phyloP scores from a whole-genome alignment of 2,113 vertebrate species.

The Ammodytes dubius region DNA sequence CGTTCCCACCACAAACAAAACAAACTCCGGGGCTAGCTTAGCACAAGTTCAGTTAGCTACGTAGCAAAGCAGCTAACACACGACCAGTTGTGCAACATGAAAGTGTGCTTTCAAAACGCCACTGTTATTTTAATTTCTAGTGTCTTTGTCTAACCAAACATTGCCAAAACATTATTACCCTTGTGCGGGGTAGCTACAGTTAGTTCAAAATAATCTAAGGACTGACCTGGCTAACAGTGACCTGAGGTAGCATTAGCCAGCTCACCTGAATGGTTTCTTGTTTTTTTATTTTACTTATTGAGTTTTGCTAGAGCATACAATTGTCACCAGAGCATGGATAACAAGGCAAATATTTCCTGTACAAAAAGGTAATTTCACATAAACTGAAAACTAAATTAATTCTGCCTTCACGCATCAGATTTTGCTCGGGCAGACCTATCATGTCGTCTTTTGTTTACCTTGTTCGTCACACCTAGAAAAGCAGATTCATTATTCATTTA shows the following conservation, averaged over 20 bases:
- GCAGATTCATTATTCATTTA: constrained; percentile 36
- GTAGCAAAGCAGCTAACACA: background rate
- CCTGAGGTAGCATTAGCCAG: background rate
- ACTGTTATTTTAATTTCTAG: background rate
- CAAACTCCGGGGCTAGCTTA: background rate
- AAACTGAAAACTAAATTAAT: no score
- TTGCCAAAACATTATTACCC: fast-evolving
- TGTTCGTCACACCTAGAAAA: background rate
- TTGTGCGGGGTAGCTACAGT: background rate
- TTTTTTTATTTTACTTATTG: no score
- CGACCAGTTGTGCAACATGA: no score
- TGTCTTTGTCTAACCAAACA: background rate
- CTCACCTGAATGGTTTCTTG: background rate
- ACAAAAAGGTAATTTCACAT: no score
- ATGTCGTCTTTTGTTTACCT: constrained; percentile 1
- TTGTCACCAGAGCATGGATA: no score
- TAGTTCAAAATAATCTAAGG: background rate
- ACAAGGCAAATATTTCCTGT: no score
- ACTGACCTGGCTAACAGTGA: background rate
- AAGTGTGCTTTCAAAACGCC: background rate
- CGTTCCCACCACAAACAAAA: background rate
- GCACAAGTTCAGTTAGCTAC: background rate
- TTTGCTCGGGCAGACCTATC: background rate
- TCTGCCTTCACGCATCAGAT: no score
- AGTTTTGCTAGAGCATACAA: no score